Base-by-base conservation (phyloP, 2,888 invertebrate genomes). In the Chymomyza amoena region DNA sequence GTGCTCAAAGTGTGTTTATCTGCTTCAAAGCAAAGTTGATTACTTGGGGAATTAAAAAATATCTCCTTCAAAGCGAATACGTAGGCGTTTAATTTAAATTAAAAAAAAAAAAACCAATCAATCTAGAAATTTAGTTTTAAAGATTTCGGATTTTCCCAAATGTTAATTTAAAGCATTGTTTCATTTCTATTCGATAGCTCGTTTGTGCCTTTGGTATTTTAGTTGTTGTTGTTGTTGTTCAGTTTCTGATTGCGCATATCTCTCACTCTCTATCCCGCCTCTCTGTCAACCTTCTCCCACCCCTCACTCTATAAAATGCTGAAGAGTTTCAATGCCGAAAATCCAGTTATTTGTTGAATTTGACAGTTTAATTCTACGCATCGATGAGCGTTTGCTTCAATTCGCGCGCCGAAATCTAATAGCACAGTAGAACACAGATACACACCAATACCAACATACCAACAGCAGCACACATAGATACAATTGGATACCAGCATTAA, bases 321-420 rank as follows among this genome's bases (percentile, higher is more conserved):
- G 36, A 6, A 32, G 20, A 52, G 13, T 63, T 68, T 72, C 69
- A 72, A 69, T 87, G 84, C 81, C 75, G 77, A 76, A 89, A 85
- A 89, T 79, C 78, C 78, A 75, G 81, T 84, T 89, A 88, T 89
- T 89, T 89, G 88, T 89, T 81, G 82, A 82, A 82, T 88, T 88
- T 88, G 89, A 89, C 88, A 89, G 89, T 89, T 88, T 86, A 88
- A 88, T 88, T 89, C 89, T 81, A 89, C 88, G 88, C 89, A 79
- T 89, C 89, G 84, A 69, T 89, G 89, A 84, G 73, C 75, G 73
- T 66, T 74, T 73, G 69, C 68, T 75, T 36, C 57, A 69, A 87
- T 71, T 83, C 61, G 51, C 64, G 61, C 68, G 59, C 64, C 66
- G 66, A 59, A 68, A 72, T 66, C 64, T 64, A 54, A 66, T n/a